Conservation (phyloP, 2,797 vertebrate genomes). For the Pristis pectinata region DNA sequence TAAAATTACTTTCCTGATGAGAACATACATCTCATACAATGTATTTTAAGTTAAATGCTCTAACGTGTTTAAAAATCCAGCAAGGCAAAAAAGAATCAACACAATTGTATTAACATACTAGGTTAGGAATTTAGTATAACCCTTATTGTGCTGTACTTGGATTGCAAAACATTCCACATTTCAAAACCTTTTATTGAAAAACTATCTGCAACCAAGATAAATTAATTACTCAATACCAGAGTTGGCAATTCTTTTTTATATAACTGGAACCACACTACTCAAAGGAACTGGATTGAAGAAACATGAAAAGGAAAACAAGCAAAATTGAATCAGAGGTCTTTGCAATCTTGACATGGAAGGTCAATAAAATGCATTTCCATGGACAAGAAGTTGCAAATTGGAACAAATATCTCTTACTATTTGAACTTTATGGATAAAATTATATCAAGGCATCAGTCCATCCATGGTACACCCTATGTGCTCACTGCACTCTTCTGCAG, state of each 20-base stretch:
- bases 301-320: background rate
- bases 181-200: no score
- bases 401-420: background rate
- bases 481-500: no score
- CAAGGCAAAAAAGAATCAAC: background rate
- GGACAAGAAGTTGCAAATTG: background rate
- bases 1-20: background rate
- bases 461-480: background rate
- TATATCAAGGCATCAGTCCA: background rate
- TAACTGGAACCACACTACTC: background rate
- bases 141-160: no score
- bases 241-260: no score
- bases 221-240: no score
- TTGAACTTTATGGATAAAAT: background rate
- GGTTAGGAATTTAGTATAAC: background rate
- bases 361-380: background rate
- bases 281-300: background rate
- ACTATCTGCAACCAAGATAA: no score
- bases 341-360: background rate
- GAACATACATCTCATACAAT: no score
- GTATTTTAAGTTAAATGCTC: background rate
- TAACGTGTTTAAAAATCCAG: background rate
- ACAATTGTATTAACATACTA: background rate
- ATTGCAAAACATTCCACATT: no score
- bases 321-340: background rate